Evolutionary conservation across 1,140 invertebrate genomes (phyloP).

Genomic region (Leucophenga varia): DNA sequence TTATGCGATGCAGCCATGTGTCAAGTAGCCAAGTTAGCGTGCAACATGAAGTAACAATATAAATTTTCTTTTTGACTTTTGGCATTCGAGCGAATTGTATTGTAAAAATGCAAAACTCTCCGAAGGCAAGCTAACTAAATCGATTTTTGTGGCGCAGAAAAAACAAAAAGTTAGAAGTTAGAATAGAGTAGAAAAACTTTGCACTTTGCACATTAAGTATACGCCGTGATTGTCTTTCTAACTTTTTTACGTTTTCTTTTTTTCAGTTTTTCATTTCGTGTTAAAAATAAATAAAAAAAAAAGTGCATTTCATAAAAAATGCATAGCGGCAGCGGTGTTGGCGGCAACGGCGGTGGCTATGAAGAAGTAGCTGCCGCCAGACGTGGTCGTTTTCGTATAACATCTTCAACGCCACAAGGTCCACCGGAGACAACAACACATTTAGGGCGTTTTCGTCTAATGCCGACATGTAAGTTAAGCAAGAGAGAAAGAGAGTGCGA

Average conservation of each 20-base stretch:
- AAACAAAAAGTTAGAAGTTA: too few relatives aligned
- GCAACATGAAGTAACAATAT: too few relatives aligned
- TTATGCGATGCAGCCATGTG: too few relatives aligned
- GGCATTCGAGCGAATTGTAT: too few relatives aligned
- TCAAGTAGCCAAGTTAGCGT: too few relatives aligned
- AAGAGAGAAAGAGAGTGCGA: too few relatives aligned
- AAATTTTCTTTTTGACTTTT: too few relatives aligned
- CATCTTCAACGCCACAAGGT: conserved; percentile 42
- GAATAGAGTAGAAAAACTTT: too few relatives aligned
- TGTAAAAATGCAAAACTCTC: too few relatives aligned
- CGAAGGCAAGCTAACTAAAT: too few relatives aligned
- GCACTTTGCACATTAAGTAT: too few relatives aligned
- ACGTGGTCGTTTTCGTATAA: conserved; percentile 52
- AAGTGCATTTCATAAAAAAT: conserved; percentile 13
- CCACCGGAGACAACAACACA: conserved; percentile 51
- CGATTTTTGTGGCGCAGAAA: too few relatives aligned
- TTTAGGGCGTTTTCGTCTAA: conserved; percentile 54
- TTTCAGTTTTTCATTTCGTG: conserved; percentile 15
- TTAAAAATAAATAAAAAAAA: conserved; percentile 27
- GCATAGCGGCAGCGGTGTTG: conserved; percentile 24
- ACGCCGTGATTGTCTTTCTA: conserved; percentile 1
- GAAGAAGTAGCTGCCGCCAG: conserved; percentile 50
- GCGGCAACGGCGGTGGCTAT: conserved; percentile 35
- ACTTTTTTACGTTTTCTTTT: conserved; percentile 15
- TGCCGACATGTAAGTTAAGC: conserved; percentile 49